These are phyloP conservation scores for Brachionus sp. DNA, from an alignment of 1,140 invertebrate genomes.

Conservation along the genomic window DNA sequence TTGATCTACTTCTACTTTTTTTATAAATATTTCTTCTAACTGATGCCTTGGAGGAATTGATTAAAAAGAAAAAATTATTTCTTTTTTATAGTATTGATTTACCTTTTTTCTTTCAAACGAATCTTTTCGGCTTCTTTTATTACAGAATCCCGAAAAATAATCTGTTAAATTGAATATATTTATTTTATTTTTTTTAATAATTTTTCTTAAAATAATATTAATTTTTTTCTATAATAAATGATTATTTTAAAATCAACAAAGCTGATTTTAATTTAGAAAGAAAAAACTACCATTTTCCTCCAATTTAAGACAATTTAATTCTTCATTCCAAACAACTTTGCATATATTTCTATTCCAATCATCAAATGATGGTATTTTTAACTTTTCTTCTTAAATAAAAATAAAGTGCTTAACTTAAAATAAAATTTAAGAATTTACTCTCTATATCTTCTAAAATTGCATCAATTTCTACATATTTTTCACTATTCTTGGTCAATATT, in stretches of 20 bases:
- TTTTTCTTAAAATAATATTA: no score
- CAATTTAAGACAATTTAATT: neutral
- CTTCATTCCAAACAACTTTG: neutral
- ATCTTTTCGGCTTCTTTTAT: no score
- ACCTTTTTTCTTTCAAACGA: no score
- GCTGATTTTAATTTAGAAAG: neutral
- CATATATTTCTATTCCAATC: neutral
- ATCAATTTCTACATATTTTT: neutral
- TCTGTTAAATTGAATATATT: no score
- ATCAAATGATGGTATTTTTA: neutral
- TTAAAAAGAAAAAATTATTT: neutral
- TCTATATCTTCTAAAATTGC: neutral
- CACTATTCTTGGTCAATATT: neutral
- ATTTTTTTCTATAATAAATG: neutral
- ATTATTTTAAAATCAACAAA: neutral
- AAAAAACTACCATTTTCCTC: neutral
- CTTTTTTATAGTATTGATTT: no score
- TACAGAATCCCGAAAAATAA: no score
- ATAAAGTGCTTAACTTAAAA: neutral
- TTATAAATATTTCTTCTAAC: neutral
- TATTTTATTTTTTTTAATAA: no score
- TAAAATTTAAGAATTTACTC: neutral
- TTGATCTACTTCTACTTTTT: neutral
- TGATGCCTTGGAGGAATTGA: neutral
- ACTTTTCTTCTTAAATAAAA: neutral